Base-by-base conservation (phyloP, 2,113 vertebrate species). In the Corvus cornix region DNA sequence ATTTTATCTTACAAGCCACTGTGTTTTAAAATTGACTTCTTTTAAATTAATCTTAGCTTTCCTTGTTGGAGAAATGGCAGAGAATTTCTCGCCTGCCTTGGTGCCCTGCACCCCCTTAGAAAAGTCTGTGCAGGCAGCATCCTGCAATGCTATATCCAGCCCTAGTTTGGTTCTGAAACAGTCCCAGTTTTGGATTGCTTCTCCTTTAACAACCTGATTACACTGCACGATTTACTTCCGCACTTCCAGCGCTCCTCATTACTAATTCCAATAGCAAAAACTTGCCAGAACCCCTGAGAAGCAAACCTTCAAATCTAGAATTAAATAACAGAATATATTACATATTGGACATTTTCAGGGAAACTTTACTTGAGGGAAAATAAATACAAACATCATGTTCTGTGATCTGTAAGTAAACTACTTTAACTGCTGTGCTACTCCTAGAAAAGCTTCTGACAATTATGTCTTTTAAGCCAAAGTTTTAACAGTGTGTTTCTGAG, bases 381-480 rank as follows among this genome's bases (percentile, higher is more conserved):
- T 89, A 96, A 91, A 94, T 87, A 91, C 93, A 58, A 58, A 93
- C 92, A 93, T 96, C 88, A 97, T 87, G 90, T 68, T 90, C 88
- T 66, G 44, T 59, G 80, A 95, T 93, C 91, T 96, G 93, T 92
- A 87, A 95, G 87, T 93, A 94, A 92, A 94, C 87, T 73, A 94
- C 64, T 96, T 92, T 70, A 95, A 94, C 63, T 8, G 6, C 90
- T 85, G 74, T 53, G 84, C 64, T 91, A 64, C 62, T 96, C 75
- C 94, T 94, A 93, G 97, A 98, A 96, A 97, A 93, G 87, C 96
- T 97, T 95, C 90, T 59, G 56, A 93, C 96, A 91, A 94, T 93
- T 82, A 84, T 4, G 68, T 72, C 84, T 97, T 95, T 94, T 89
- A 95, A 97, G 90, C 28, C 52, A 82, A 66, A 93, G 91, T 97